A percentile compares a stretch with the other conserved stretches of the same genome.
Evolutionary conservation across 2,797 vertebrate species (phyloP).

Genomic region (Sebastes oblongus): DNA sequence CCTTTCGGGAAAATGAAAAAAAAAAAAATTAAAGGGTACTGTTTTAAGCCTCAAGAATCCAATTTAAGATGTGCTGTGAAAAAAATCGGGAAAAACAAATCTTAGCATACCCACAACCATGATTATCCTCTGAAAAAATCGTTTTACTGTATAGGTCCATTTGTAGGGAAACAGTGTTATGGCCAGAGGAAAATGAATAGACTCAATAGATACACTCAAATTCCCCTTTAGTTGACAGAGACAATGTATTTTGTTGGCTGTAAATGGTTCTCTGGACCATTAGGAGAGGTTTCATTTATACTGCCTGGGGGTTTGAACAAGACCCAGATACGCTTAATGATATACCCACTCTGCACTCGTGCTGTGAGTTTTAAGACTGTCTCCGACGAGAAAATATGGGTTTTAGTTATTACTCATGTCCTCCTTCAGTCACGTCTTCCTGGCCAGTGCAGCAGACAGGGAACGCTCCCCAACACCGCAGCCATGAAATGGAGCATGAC

Average conservation of each 20-base stretch:
- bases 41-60: conserved; percentile 17
- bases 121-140: conserved; percentile 38
- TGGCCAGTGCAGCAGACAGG: conserved; percentile 27
- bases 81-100: conserved; percentile 29
- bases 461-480: not conserved
- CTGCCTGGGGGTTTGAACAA: conserved; percentile 63
- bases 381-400: conserved; percentile 54
- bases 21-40: not conserved
- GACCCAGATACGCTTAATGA: conserved; percentile 71
- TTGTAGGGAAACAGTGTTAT: conserved; percentile 47
- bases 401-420: conserved; percentile 63
- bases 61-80: conserved; percentile 16
- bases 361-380: conserved; percentile 65
- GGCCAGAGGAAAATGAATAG: conserved; percentile 59
- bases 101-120: conserved; percentile 15
- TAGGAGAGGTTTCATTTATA: conserved; percentile 71
- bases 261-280: conserved; percentile 68
- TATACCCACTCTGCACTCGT: conserved; percentile 57
- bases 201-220: conserved; percentile 51
- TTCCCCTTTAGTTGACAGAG: conserved; percentile 51
- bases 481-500: conserved; percentile 62
- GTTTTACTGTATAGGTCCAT: conserved; percentile 36
- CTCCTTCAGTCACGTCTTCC: conserved; percentile 45
- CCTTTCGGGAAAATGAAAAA: not conserved
- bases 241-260: conserved; percentile 64